These are phyloP conservation scores for Aegypius monachus DNA, from an alignment of 2,113 vertebrate species.

Conservation along the genomic window DNA sequence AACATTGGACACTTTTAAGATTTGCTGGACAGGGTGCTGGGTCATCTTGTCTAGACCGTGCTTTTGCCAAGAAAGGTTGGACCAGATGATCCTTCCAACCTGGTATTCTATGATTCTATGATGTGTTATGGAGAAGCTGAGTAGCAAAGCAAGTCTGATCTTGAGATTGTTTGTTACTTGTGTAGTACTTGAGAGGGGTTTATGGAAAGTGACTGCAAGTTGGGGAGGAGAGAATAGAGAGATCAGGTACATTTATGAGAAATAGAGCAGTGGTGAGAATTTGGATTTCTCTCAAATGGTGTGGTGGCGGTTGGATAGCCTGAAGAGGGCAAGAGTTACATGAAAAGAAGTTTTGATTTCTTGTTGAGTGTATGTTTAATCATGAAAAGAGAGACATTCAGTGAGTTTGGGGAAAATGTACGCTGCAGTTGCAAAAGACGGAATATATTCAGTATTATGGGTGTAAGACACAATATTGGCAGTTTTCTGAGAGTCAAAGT, in stretches of 20 bases:
- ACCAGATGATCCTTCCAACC: not conserved
- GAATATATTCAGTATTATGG: not conserved
- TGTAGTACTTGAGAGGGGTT: not conserved
- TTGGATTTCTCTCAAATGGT: not conserved
- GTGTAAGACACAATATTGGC: not conserved
- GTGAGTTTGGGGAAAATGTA: not conserved
- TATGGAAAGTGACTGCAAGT: not conserved
- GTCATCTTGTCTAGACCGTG: accelerated
- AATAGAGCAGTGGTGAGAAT: not conserved
- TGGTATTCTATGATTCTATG: not conserved
- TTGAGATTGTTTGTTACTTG: not conserved
- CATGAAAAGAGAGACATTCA: not conserved
- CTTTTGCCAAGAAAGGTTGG: not conserved
- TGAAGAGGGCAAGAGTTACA: not conserved
- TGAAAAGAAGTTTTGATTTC: not conserved
- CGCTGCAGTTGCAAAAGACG: not conserved
- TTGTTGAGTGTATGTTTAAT: not conserved
- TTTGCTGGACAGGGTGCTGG: not conserved
- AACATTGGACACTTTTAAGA: not conserved
- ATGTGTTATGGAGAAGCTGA: not conserved
- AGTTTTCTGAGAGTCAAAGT: not conserved
- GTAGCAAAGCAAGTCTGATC: not conserved
- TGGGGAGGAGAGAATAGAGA: not conserved
- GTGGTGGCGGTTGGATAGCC: not conserved
- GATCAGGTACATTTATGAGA: not conserved